These are phyloP conservation scores for Lagenorhynchus albirostris DNA, from an alignment of 2,113 vertebrate species.

Conservation along the genomic window DNA sequence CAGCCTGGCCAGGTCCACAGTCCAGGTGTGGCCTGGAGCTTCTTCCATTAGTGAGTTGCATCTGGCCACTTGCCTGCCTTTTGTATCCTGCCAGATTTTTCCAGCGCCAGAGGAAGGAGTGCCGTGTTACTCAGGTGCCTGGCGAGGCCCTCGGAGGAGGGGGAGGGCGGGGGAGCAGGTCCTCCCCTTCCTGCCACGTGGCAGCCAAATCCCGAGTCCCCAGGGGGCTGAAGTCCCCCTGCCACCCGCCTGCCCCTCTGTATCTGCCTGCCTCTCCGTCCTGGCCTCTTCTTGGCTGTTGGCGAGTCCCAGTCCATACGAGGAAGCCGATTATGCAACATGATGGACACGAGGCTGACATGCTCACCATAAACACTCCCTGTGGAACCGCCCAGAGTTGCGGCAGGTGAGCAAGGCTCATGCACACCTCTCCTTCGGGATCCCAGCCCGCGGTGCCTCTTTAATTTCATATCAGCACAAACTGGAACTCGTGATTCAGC, in stretches of 20 bases:
- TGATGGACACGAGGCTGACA: neutral
- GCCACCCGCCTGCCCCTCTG: neutral
- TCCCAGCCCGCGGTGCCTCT: neutral
- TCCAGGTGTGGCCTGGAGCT: neutral
- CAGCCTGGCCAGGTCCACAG: accelerated
- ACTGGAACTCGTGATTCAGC: neutral
- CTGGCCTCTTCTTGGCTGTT: neutral
- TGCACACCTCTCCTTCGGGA: neutral
- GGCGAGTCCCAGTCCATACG: neutral
- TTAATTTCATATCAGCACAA: neutral
- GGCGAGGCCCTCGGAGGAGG: neutral
- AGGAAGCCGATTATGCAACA: neutral
- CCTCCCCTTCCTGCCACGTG: accelerated
- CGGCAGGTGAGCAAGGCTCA: neutral
- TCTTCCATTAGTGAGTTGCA: neutral
- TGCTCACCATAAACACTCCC: neutral
- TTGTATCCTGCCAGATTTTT: neutral
- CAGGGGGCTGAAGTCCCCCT: neutral
- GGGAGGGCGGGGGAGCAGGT: neutral
- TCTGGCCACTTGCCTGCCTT: neutral
- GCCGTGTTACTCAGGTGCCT: neutral
- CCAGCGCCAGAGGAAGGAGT: neutral
- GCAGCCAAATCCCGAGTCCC: neutral
- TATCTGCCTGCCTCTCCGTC: neutral
- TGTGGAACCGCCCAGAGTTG: accelerated